Evolutionary conservation across 2,888 invertebrate species (phyloP).

Genomic region (Sussaba pulchella): DNA sequence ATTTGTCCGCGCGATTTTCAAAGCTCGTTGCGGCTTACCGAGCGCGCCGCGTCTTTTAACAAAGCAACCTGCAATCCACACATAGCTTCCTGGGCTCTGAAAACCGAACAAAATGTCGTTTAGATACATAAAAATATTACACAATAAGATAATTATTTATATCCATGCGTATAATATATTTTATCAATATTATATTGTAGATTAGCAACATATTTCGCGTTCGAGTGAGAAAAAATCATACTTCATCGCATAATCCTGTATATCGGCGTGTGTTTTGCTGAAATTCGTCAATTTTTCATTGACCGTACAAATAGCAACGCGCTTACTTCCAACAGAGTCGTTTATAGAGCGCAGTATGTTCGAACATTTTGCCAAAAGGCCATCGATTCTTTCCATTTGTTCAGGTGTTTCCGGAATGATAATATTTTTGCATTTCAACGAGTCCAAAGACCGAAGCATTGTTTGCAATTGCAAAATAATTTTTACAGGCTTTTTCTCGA

Average conservation of each 20-base stretch:
- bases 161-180: too few species aligned
- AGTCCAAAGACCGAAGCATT: constrained; percentile 69
- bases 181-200: neutral
- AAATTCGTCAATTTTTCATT: constrained; percentile 69
- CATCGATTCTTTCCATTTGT: constrained; percentile 58
- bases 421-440: constrained; percentile 71
- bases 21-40: neutral
- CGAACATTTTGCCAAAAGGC: constrained; percentile 62
- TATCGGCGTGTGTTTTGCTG: constrained; percentile 50
- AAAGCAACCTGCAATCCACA: neutral
- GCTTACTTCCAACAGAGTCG: constrained; percentile 65
- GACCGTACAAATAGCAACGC: constrained; percentile 58
- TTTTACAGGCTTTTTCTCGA: constrained; percentile 57
- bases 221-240: constrained; percentile 39
- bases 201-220: neutral
- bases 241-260: constrained; percentile 66
- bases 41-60: neutral
- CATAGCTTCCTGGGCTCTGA: constrained; percentile 5
- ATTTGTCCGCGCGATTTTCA: neutral
- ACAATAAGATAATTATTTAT: too few species aligned
- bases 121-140: too few species aligned
- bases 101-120: too few species aligned
- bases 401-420: constrained; percentile 70
- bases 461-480: constrained; percentile 65
- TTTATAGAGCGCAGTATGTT: constrained; percentile 65